These are phyloP conservation scores for Euzetes globulus DNA, from an alignment of 2,888 invertebrate species.

Conservation along the genomic window DNA sequence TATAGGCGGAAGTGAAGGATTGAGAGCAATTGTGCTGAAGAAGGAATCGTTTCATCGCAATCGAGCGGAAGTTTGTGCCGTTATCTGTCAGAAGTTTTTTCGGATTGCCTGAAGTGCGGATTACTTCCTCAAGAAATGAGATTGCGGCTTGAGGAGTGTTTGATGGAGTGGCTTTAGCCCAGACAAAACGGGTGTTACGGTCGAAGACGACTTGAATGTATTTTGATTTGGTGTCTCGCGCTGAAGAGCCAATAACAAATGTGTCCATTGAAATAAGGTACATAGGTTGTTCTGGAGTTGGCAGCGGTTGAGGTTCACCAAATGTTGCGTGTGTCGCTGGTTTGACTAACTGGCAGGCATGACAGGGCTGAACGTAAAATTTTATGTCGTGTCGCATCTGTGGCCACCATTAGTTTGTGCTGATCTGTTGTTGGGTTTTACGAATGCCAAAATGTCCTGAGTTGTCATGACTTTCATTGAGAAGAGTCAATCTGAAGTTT, in stretches of 20 bases:
- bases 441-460: not conserved
- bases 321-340: not conserved
- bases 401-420: not conserved
- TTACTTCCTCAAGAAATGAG: not conserved
- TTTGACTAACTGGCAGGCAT: not conserved
- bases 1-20: not conserved
- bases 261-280: not conserved
- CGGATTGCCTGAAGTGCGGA: not conserved
- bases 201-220: not conserved
- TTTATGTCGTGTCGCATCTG: not conserved
- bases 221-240: not conserved
- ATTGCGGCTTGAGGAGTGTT: not conserved
- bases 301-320: not conserved
- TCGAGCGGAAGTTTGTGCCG: not conserved
- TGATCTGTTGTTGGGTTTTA: not conserved
- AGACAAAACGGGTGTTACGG: not conserved
- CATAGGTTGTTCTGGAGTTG: not conserved
- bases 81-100: not conserved
- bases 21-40: not conserved
- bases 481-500: no score
- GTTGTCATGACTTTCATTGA: not conserved
- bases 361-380: not conserved
- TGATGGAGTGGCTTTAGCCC: not conserved
- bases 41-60: not conserved
- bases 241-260: not conserved